Evolutionary conservation across 2,113 vertebrate genomes (phyloP).

Genomic region (Ageneiosus marmoratus): DNA sequence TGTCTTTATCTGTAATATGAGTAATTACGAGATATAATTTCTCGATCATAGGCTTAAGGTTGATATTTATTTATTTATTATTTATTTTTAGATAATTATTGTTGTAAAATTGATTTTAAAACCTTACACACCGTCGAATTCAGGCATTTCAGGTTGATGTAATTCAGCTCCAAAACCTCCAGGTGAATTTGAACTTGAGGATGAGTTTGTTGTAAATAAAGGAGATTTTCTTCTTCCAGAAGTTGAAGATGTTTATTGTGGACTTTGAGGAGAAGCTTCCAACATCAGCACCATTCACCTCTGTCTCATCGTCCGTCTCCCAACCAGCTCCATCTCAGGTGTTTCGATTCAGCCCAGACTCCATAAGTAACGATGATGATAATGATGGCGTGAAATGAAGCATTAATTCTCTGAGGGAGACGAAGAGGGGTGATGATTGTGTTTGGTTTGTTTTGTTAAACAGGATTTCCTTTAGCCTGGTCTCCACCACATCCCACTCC

Average conservation of each 20-base stretch:
- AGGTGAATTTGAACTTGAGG: too few relatives aligned
- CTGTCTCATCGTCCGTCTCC: slow-evolving; percentile 80
- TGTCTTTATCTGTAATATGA: too few relatives aligned
- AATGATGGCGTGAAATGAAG: too few relatives aligned
- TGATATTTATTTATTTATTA: too few relatives aligned
- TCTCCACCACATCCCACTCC: slow-evolving; percentile 68
- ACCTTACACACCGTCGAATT: not conserved
- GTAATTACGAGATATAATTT: too few relatives aligned
- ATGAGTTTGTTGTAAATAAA: too few relatives aligned
- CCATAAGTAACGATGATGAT: too few relatives aligned
- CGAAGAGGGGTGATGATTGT: not conserved
- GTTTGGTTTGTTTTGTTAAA: not conserved
- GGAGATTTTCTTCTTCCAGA: slow-evolving; percentile 65
- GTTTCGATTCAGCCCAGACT: not conserved
- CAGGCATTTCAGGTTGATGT: not conserved
- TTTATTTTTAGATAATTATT: too few relatives aligned
- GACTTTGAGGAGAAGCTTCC: slow-evolving; percentile 85
- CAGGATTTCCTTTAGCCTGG: slow-evolving; percentile 84
- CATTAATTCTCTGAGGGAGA: not conserved
- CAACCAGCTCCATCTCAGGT: slow-evolving; percentile 84
- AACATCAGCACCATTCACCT: slow-evolving; percentile 84
- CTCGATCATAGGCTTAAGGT: too few relatives aligned
- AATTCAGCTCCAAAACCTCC: not conserved
- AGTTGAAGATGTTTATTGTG: slow-evolving; percentile 89
- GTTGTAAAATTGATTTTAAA: not conserved